phyloP scores from a whole-genome alignment of 2,113 vertebrate species.

The Heteronetta atricapilla region DNA sequence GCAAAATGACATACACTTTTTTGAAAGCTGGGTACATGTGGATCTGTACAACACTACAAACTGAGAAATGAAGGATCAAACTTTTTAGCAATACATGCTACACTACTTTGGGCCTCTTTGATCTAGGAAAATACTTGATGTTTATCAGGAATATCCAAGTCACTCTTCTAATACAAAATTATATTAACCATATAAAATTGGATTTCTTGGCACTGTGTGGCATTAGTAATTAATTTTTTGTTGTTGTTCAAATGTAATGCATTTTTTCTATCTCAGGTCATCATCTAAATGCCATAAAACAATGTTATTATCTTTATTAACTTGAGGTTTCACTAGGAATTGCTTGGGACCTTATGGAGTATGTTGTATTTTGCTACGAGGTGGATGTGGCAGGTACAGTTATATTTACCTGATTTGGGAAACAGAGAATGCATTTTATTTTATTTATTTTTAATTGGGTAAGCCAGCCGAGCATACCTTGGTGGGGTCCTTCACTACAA shows the following conservation, averaged over 20 bases:
- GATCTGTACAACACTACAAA: not conserved
- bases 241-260: not conserved
- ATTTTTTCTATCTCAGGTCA: not conserved
- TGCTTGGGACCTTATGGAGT: not conserved
- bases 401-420: not conserved
- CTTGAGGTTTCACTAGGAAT: not conserved
- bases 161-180: not conserved
- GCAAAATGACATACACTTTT: not conserved
- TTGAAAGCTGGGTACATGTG: not conserved
- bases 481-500: rapidly evolving
- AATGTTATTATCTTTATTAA: rapidly evolving
- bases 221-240: not conserved
- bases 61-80: not conserved
- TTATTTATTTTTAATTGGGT: not conserved
- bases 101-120: not conserved
- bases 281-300: not conserved
- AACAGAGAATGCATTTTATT: too few species aligned
- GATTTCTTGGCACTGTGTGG: not conserved
- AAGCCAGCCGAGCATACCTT: not conserved
- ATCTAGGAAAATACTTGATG: not conserved
- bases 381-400: not conserved
- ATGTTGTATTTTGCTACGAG: rapidly evolving
- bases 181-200: not conserved
- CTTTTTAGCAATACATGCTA: not conserved
- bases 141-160: not conserved